Conservation (phyloP, 1,140 invertebrate species). For the Zophobas atratus region DNA sequence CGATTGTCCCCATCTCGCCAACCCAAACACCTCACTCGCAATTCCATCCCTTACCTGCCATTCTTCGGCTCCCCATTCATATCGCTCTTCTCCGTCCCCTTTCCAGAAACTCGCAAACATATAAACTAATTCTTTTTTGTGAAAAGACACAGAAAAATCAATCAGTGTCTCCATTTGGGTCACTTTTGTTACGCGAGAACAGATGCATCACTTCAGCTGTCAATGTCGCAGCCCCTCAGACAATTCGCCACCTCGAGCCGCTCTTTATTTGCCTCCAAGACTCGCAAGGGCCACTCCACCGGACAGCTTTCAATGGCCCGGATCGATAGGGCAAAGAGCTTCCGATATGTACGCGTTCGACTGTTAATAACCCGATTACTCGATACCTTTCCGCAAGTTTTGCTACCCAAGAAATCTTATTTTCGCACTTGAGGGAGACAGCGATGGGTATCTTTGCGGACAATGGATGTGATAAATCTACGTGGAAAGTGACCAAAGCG, state of each 20-base stretch:
- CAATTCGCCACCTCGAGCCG: constrained; percentile 1
- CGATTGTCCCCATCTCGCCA: no score
- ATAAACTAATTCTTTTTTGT: constrained; percentile 49
- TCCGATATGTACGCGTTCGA: constrained; percentile 57
- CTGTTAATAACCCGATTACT: constrained; percentile 62
- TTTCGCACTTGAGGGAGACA: not conserved
- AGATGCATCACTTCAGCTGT: constrained; percentile 63
- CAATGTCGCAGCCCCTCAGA: constrained; percentile 50
- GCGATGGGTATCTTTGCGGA: no score
- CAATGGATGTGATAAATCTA: no score
- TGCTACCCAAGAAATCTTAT: constrained; percentile 50
- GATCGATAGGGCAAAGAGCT: constrained; percentile 55
- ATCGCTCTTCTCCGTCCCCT: constrained; percentile 32
- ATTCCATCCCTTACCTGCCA: constrained; percentile 21
- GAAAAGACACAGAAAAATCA: constrained; percentile 60
- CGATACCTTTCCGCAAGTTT: constrained; percentile 57
- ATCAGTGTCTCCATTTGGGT: constrained; percentile 60
- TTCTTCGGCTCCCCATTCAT: constrained; percentile 27
- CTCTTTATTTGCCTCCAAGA: not conserved
- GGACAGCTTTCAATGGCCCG: constrained; percentile 53
- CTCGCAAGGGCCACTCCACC: constrained; percentile 33
- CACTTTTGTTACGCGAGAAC: constrained; percentile 60
- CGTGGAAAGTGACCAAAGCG: no score
- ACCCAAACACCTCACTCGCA: constrained; percentile 16
- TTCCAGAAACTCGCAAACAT: constrained; percentile 50